Evolutionary conservation across 2,113 vertebrate species (phyloP), one percentile per base, ranked within the genome.

Genomic region (Myodes glareolus): DNA sequence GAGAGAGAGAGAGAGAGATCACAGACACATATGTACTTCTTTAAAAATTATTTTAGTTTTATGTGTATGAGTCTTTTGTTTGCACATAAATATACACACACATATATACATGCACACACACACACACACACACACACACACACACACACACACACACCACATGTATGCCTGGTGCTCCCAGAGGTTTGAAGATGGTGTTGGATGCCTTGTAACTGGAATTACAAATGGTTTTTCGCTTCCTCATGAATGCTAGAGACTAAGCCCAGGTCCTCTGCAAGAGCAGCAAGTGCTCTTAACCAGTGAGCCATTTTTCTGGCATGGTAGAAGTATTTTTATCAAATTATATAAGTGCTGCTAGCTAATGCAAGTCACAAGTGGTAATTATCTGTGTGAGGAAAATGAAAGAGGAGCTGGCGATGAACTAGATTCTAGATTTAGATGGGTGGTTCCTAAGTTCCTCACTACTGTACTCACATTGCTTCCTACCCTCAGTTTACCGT

Each of bases 301-400:
- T 14, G 23, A 84, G 55, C n/a, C 75, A 85, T 45, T 17, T 63
- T 25, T 61, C 55, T 95, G 23, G 72, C 39, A 39, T 13, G 21
- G 11, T 39, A 6, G 61, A 47, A 52, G 84, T 87, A 55, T 92
- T 90, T 19, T 27, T 88, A 92, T 42, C 77, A 45, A 86, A 36
- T 67, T 61, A 42, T 92, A n/a, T 80, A 33, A 58, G 39, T 73
- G 29, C 13, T 88, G 39, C 61, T 92, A 92, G 78, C 85, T 78
- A 84, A 77, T 67, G 3, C 33, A 91, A 47, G 39, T 76, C 55
- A 80, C 29, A 94, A 95, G 67, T 87, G 50, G 96, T 16, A 85
- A 45, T 87, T 58, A 61, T 61, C 21, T 95, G 11, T 72, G 36
- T 73, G 39, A 94, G 33, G 58, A 16, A 58, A 47, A 42, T 91